Evolutionary conservation across 2,888 invertebrate genomes (phyloP), one percentile per base, ranked within the genome.

Genomic region (Tetanocera ferruginea): DNA sequence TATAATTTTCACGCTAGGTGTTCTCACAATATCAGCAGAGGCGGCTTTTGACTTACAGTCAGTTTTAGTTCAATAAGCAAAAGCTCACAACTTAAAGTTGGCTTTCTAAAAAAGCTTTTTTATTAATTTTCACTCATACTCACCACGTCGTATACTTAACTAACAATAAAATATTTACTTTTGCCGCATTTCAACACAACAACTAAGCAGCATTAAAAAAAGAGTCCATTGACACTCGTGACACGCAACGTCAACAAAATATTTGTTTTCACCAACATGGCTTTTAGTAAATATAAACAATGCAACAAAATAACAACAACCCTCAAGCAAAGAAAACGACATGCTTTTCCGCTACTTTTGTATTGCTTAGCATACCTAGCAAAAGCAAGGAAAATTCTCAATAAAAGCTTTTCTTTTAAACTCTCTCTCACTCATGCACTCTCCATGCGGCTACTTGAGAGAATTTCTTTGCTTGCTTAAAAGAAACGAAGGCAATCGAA

Each of bases 171-270:
- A 60, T 25, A 60, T 28, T 25, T 28, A 60, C 57, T 28, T n/a
- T 11, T 28, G 25, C 4, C 57, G 14, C 55, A 55, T 55, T 28
- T n/a, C 31, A 71, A 34, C 51, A 55, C 25, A n/a, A 28, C 28
- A 17, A 19, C 28, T 9, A 23, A 31, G 17, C 23, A 71, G 19
- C 31, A 51, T 5, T 14, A 43, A 37, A 51, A 6, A 17, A 62
- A 37, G 23, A 57, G 72, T 72, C 55, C 77, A 77, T 64, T 77
- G 77, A 77, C 77, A 67, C 77, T 71, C 14, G 19, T 51, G 43
- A 34, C 34, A 72, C 70, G 74, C 74, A 78, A 62, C 51, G 67
- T 25, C 77, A 71, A 49, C 72, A 62, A 31, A 67, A 52, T 19
- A 49, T 69, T 77, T 67, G 74, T 78, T 75, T 70, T 70, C 74